Evolutionary conservation across 2,888 invertebrate species (phyloP).

Genomic region (Sialis fuliginosa): DNA sequence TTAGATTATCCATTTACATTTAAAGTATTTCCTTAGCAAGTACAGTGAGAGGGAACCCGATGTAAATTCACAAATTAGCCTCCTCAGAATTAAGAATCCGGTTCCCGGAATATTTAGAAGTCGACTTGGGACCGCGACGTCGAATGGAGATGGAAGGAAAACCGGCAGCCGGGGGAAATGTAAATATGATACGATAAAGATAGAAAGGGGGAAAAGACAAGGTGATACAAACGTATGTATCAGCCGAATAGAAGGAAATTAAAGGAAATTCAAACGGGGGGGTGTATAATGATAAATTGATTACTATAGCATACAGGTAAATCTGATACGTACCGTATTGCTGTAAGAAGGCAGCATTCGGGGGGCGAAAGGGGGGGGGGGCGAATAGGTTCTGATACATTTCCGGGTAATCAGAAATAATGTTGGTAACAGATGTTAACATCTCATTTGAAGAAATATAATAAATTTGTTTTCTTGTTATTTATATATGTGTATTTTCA

Average conservation of each 20-base stretch:
- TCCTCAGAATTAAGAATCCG: background rate
- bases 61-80: too few relatives aligned
- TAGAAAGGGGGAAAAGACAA: background rate
- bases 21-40: too few relatives aligned
- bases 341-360: too few relatives aligned
- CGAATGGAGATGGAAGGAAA: background rate
- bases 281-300: conserved; percentile 19
- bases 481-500: too few relatives aligned
- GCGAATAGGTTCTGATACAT: too few relatives aligned
- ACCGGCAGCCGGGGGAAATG: conserved; percentile 2
- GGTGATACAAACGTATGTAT: conserved; percentile 4
- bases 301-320: conserved; percentile 11
- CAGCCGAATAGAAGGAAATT: conserved; percentile 12
- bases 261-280: conserved; percentile 19
- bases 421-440: too few relatives aligned
- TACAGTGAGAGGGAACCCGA: too few relatives aligned
- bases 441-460: too few relatives aligned
- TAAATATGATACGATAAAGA: conserved; percentile 5
- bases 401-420: too few relatives aligned
- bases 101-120: background rate
- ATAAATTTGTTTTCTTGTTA: too few relatives aligned
- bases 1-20: too few relatives aligned
- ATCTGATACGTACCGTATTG: background rate
- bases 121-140: background rate
- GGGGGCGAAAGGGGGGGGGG: too few relatives aligned